These are phyloP conservation scores for Ceratosolen fusciceps DNA, from an alignment of 1,140 invertebrate species.

Conservation along the genomic window DNA sequence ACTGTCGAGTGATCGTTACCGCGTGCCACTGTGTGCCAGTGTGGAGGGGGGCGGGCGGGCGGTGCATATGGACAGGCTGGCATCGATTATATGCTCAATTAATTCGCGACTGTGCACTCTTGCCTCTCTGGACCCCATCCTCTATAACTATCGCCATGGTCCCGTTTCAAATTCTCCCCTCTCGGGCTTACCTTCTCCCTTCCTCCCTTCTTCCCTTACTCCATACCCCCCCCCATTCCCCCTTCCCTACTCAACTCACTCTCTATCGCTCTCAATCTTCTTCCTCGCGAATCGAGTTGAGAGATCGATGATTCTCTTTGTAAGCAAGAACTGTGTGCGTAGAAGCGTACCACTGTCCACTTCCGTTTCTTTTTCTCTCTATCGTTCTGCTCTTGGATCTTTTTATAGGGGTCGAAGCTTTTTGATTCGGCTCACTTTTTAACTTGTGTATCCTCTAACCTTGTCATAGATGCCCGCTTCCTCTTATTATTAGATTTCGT, in stretches of 20 bases:
- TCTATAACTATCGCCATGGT: slow-evolving; percentile 54
- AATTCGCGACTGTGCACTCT: slow-evolving; percentile 63
- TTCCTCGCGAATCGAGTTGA: slow-evolving; percentile 44
- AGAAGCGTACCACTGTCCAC: not conserved
- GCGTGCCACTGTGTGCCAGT: slow-evolving; percentile 50
- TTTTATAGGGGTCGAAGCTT: not conserved
- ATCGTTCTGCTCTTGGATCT: no score
- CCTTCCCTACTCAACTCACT: no score
- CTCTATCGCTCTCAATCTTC: not conserved
- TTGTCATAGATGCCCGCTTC: not conserved
- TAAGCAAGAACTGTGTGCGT: not conserved
- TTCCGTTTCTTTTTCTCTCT: not conserved
- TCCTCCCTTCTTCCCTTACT: not conserved
- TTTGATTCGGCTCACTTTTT: not conserved
- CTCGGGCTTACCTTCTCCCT: not conserved
- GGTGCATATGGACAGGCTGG: slow-evolving; percentile 61
- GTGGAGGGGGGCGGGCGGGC: slow-evolving; percentile 40
- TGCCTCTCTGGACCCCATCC: slow-evolving; percentile 50
- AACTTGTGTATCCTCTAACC: not conserved
- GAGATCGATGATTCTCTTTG: slow-evolving; percentile 33
- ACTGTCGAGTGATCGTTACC: slow-evolving; percentile 54
- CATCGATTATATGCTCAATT: slow-evolving; percentile 71
- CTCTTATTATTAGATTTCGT: not conserved
- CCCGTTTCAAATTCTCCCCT: slow-evolving; percentile 26
- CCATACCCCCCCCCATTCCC: not conserved